These are phyloP conservation scores for Schizothorax lantsangensis DNA, from an alignment of 2,797 vertebrate species.

Conservation along the genomic window DNA sequence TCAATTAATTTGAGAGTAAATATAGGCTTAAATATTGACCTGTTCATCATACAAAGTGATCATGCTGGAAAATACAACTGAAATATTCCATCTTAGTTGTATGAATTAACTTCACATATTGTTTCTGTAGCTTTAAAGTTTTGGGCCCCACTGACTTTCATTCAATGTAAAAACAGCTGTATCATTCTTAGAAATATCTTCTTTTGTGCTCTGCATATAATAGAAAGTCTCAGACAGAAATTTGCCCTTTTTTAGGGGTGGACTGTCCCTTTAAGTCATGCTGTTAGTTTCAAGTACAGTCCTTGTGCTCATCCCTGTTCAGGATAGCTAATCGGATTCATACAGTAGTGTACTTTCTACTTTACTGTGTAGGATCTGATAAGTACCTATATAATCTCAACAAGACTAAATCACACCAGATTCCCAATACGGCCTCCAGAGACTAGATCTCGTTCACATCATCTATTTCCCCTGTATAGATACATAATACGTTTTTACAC, in stretches of 20 bases:
- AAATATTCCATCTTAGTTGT: too few species aligned
- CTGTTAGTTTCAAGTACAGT: slow-evolving; percentile 7
- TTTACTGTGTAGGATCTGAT: slow-evolving; percentile 17
- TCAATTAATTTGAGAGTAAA: background rate
- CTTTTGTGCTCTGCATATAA: background rate
- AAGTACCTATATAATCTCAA: slow-evolving; percentile 27
- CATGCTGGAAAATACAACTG: background rate
- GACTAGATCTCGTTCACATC: background rate
- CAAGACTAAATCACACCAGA: background rate
- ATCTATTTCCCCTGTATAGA: background rate
- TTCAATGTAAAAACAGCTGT: background rate
- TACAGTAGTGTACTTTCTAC: background rate
- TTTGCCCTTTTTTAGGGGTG: background rate
- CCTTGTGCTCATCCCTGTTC: background rate
- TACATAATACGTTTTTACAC: background rate
- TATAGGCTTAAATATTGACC: background rate
- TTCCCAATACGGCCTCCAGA: background rate
- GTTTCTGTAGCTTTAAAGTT: background rate
- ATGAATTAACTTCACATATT: background rate
- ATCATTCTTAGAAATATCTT: background rate
- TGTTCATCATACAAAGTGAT: background rate
- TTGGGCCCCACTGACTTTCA: background rate
- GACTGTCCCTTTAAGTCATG: background rate
- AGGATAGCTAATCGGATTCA: slow-evolving; percentile 1
- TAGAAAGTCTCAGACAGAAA: background rate